Conservation (phyloP, 2,113 vertebrate genomes). For the Tragelaphus scriptus region DNA sequence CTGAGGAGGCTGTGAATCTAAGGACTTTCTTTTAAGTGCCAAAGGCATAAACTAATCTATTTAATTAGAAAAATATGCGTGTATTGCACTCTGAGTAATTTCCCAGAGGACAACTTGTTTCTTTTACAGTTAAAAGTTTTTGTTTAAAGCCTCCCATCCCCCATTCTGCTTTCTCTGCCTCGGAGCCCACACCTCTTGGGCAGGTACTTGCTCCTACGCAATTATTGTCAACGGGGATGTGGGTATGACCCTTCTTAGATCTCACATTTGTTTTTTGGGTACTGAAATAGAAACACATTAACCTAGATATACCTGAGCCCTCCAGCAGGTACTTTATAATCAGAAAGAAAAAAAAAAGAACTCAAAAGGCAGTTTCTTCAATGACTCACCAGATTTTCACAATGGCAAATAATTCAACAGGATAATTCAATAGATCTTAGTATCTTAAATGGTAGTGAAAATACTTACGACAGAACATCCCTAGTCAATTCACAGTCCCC, state of each 20-base stretch:
- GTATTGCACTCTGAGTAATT: conserved; percentile 67
- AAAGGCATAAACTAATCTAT: conserved; percentile 63
- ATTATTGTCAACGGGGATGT: neutral
- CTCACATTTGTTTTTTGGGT: conserved; percentile 34
- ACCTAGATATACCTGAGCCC: conserved; percentile 34
- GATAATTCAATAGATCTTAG: neutral
- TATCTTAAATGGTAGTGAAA: neutral
- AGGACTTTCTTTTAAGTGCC: conserved; percentile 56
- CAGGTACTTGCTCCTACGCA: neutral
- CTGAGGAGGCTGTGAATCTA: conserved; percentile 40
- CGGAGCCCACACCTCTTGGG: neutral
- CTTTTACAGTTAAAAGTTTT: conserved; percentile 59
- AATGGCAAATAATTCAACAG: neutral
- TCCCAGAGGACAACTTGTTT: conserved; percentile 66
- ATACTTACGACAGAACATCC: neutral
- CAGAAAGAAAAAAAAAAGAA: neutral
- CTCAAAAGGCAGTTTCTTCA: conserved; percentile 32
- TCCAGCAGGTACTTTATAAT: conserved; percentile 27
- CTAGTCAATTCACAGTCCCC: neutral
- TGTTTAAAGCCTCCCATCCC: neutral
- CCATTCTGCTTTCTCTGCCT: neutral
- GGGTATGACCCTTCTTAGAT: neutral
- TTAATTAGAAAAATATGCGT: conserved; percentile 72
- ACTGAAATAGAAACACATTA: conserved; percentile 47
- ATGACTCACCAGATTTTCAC: conserved; percentile 18